A percentile compares a stretch with the other conserved stretches of the same genome.
Evolutionary conservation across 2,888 invertebrate genomes (phyloP).

Genomic region (Hyposoter dolosus): DNA sequence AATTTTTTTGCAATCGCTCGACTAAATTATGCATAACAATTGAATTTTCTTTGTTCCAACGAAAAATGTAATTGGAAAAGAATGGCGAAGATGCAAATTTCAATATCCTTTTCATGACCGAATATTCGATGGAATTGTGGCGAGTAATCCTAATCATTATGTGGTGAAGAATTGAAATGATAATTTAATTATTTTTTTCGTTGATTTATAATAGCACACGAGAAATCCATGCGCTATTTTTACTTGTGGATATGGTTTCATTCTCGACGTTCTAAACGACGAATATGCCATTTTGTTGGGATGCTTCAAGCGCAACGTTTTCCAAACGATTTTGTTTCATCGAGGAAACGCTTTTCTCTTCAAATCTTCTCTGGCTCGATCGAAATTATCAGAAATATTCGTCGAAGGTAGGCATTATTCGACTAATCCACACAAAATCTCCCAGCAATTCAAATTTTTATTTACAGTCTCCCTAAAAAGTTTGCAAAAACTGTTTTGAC

Average conservation of each 20-base stretch:
- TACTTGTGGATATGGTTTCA: conserved; percentile 72
- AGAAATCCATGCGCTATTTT: conserved; percentile 72
- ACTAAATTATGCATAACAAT: too few relatives aligned
- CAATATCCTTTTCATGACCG: not conserved
- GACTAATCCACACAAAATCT: not conserved
- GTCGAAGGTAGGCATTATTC: conserved; percentile 64
- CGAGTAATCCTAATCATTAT: not conserved
- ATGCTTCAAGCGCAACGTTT: conserved; percentile 72
- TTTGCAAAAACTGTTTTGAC: not conserved
- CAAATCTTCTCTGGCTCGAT: conserved; percentile 52
- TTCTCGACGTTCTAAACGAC: conserved; percentile 72
- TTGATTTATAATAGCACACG: conserved; percentile 73
- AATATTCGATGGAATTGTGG: not conserved
- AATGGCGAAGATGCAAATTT: not conserved
- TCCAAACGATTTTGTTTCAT: conserved; percentile 76
- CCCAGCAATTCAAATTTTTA: not conserved
- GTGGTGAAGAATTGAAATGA: not conserved
- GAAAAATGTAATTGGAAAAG: too few relatives aligned
- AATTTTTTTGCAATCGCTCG: too few relatives aligned
- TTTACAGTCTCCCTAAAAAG: not conserved
- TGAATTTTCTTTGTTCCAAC: too few relatives aligned
- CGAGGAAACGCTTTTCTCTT: conserved; percentile 72
- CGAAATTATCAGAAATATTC: conserved; percentile 66
- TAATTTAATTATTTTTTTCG: not conserved
- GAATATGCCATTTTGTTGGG: conserved; percentile 76